Conservation (phyloP, 2,888 invertebrate genomes). For the Piscicola geometra region DNA sequence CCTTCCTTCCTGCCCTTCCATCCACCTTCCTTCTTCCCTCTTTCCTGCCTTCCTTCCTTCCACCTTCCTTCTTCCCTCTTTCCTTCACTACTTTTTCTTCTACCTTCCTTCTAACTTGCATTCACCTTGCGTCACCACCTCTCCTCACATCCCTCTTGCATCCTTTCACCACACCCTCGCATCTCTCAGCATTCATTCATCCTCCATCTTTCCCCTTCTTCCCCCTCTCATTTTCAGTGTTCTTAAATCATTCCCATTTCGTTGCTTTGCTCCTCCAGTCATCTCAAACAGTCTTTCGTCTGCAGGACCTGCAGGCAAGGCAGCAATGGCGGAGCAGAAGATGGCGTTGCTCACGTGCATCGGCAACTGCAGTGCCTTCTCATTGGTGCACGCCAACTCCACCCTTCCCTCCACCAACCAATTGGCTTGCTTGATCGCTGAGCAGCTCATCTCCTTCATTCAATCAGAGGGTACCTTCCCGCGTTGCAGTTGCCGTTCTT, state of each 20-base stretch:
- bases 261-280: no score
- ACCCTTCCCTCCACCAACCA: conserved; percentile 57
- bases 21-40: no score
- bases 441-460: conserved; percentile 71
- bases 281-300: conserved; percentile 3
- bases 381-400: conserved; percentile 61
- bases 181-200: no score
- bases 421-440: conserved; percentile 64
- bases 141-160: no score
- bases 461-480: conserved; percentile 69
- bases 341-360: conserved; percentile 73
- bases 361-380: conserved; percentile 70
- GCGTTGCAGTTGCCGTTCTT: no score
- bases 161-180: no score
- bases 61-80: neutral
- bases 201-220: no score
- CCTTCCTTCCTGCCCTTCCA: no score
- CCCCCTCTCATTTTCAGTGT: no score
- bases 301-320: conserved; percentile 75
- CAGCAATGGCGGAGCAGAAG: conserved; percentile 81
- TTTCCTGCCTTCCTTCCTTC: conserved; percentile 14
- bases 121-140: neutral
- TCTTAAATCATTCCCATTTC: no score
- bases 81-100: no score
- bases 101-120: neutral